Evolutionary conservation across 2,888 invertebrate species (phyloP).

Genomic region (Bimastos eiseni): DNA sequence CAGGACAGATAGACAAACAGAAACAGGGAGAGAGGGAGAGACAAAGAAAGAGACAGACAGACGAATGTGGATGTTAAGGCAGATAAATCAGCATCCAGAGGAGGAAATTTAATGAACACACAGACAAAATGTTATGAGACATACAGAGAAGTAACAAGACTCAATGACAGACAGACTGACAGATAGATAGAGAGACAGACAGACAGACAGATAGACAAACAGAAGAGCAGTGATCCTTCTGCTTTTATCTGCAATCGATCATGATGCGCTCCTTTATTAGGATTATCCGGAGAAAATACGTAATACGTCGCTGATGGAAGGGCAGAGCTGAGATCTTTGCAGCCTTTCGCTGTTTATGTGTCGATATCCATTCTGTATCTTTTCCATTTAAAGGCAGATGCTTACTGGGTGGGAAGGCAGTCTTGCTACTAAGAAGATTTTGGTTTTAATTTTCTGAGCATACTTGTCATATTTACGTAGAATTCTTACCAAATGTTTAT

Average conservation of each 20-base stretch:
- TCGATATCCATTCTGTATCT: background rate
- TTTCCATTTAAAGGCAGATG: background rate
- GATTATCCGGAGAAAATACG: background rate
- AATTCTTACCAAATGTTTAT: background rate
- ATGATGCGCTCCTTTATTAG: constrained; percentile 2
- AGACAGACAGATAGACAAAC: no score
- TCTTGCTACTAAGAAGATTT: background rate
- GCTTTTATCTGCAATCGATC: constrained; percentile 13
- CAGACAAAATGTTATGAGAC: background rate
- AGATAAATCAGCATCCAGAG: background rate
- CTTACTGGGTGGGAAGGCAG: background rate
- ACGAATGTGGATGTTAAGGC: background rate
- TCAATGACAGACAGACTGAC: background rate
- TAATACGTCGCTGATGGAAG: background rate
- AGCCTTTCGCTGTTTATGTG: background rate
- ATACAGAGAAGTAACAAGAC: background rate
- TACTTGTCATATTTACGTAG: background rate
- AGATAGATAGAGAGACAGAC: background rate
- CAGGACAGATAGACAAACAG: background rate
- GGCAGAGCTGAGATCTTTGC: background rate
- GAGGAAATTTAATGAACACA: background rate
- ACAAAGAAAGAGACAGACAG: background rate
- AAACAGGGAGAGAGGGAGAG: background rate
- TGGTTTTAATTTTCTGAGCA: background rate
- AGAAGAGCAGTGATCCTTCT: background rate